phyloP scores from a whole-genome alignment of 2,797 vertebrate genomes.

The Hephaestus fuliginosus region DNA sequence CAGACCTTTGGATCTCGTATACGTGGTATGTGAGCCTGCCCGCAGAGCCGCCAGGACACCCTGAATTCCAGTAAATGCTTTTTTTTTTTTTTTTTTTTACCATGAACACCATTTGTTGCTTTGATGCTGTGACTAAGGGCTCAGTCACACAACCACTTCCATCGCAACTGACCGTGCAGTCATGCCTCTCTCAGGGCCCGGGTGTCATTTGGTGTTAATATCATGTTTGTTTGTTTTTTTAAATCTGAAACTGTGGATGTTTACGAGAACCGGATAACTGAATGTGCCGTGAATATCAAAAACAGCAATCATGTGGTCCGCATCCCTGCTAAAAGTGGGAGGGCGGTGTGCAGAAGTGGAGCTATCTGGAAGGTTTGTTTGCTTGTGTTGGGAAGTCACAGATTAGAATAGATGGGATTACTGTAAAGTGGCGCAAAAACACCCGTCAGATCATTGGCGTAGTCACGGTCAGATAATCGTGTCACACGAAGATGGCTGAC shows the following conservation, averaged over 20 bases:
- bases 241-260: slow-evolving; percentile 60
- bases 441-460: slow-evolving; percentile 11
- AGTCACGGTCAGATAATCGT: slow-evolving; percentile 26
- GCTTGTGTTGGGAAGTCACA: slow-evolving; percentile 43
- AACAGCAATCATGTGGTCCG: slow-evolving; percentile 69
- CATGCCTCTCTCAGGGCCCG: slow-evolving; percentile 35
- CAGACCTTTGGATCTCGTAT: slow-evolving; percentile 53
- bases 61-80: slow-evolving; percentile 74
- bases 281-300: slow-evolving; percentile 62
- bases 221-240: slow-evolving; percentile 63
- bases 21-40: slow-evolving; percentile 52
- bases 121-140: slow-evolving; percentile 79
- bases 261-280: slow-evolving; percentile 61
- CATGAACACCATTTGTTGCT: slow-evolving; percentile 63
- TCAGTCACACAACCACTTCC: slow-evolving; percentile 76
- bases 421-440: slow-evolving; percentile 49
- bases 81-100: slow-evolving; percentile 40
- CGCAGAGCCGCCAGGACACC: slow-evolving; percentile 63
- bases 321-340: slow-evolving; percentile 35
- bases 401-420: slow-evolving; percentile 57
- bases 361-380: slow-evolving; percentile 36
- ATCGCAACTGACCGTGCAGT: slow-evolving; percentile 51
- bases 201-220: slow-evolving; percentile 64
- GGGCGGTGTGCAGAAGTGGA: slow-evolving; percentile 28
- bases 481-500: slow-evolving; percentile 27